These are phyloP conservation scores for Scomber japonicus DNA, from an alignment of 2,113 vertebrate species.

Conservation along the genomic window DNA sequence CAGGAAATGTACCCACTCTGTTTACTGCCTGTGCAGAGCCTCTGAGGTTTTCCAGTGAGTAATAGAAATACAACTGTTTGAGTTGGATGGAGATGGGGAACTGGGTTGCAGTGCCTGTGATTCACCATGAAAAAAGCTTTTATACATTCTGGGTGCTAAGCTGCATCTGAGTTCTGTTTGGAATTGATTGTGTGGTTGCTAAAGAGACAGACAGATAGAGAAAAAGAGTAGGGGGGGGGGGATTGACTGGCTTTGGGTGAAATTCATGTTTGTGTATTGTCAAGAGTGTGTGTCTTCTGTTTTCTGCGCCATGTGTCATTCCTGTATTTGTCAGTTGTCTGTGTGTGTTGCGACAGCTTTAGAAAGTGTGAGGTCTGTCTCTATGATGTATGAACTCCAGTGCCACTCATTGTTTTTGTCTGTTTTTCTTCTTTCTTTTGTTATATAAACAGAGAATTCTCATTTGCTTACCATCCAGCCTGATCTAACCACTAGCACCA, in stretches of 20 bases:
- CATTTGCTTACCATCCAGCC: slow-evolving; percentile 99
- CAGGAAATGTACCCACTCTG: slow-evolving; percentile 72
- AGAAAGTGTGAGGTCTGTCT: slow-evolving; percentile 73
- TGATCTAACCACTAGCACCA: slow-evolving; percentile 95
- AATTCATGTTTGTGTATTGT: slow-evolving; percentile 77
- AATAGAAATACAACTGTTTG: slow-evolving; percentile 79
- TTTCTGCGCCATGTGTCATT: slow-evolving; percentile 74
- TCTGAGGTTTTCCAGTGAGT: slow-evolving; percentile 72
- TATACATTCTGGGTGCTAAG: slow-evolving; percentile 72
- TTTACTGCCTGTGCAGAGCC: slow-evolving; percentile 68
- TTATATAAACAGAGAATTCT: slow-evolving; percentile 90
- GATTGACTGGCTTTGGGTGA: slow-evolving; percentile 69
- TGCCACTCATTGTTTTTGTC: slow-evolving; percentile 69
- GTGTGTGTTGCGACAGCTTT: slow-evolving; percentile 70
- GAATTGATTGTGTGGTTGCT: slow-evolving; percentile 80
- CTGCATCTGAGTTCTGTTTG: slow-evolving; percentile 77
- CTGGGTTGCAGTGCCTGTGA: slow-evolving; percentile 67
- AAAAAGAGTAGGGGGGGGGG: slow-evolving; percentile 9
- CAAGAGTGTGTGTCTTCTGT: slow-evolving; percentile 54
- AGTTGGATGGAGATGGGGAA: slow-evolving; percentile 71
- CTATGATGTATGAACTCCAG: slow-evolving; percentile 54
- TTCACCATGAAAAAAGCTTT: slow-evolving; percentile 68
- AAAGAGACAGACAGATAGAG: slow-evolving; percentile 69
- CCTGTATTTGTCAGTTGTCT: slow-evolving; percentile 65
- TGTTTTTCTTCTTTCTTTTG: slow-evolving; percentile 68